Evolutionary conservation across 2,113 vertebrate genomes (phyloP), one percentile per base, ranked within the genome.

Genomic region (Heloderma charlesbogerti): DNA sequence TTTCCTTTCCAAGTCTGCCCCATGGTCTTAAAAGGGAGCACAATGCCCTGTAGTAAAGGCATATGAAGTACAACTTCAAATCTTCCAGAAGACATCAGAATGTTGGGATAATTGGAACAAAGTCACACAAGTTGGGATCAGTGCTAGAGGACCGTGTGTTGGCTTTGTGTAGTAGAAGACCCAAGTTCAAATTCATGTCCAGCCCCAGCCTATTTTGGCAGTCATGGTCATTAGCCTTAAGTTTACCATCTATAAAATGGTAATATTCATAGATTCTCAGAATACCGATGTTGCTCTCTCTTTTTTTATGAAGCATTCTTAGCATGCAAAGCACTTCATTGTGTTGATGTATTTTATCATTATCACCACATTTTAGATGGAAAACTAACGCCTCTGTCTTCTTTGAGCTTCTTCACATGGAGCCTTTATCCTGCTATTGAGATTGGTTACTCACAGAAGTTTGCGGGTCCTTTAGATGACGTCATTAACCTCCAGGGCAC

Each of bases 11-110:
- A 95, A 94, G 72, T 93, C 45, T 27, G 2, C 43, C 27, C 40
- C 40, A 93, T 92, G 93, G 92, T 77, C 84, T 87, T 91, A 95
- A 96, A 96, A 90, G 94, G 91, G 91, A 95, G 96, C 94, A 91
- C 0, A 0, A 91, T 92, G 90, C 10, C 91, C 60, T 93, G 72
- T 83, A 93, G 87, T 63, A 86, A 69, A 88, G 63, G 86, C 4
- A 77, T 88, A 10, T 31, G 60, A n/a, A 25, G 81, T 89, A 48
- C 71, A 84, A 84, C 12, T 20, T 77, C 51, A 71, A 54, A 43
- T 86, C n/a, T 86, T 86, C 22, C 45, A 25, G 15, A 89, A 25
- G 72, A n/a, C 25, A 48, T 40, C 37, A 25, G 71, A 78, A 37
- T 1, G 29, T 77, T 67, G 63, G 13, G 72, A 66, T 63, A 37